Percentiles rank a stretch among this genome's conserved stretches.
phyloP scores from a whole-genome alignment of 2,888 invertebrate genomes.

The Drosophila falleni region DNA sequence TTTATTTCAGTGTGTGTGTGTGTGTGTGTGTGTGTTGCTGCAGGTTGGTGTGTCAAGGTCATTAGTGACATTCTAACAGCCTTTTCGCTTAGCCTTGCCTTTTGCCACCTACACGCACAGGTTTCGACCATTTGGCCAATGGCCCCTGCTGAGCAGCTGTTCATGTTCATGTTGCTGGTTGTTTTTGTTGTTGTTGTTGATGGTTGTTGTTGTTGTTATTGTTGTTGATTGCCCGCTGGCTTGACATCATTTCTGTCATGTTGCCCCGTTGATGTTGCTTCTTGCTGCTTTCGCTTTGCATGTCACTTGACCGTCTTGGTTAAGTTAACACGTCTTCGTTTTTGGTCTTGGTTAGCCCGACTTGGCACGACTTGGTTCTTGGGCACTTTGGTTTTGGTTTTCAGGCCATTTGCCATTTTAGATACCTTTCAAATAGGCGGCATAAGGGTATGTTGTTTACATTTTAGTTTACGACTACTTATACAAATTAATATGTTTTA shows the following conservation, averaged over 20 bases:
- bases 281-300: constrained; percentile 63
- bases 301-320: constrained; percentile 67
- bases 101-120: constrained; percentile 38
- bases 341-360: constrained; percentile 12
- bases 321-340: constrained; percentile 47
- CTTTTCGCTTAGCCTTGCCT: constrained; percentile 59
- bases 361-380: constrained; percentile 18
- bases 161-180: constrained; percentile 19
- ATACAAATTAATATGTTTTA: too few relatives aligned
- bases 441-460: not conserved
- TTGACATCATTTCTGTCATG: constrained; percentile 73
- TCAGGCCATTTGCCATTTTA: constrained; percentile 49
- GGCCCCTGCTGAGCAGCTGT: constrained; percentile 54
- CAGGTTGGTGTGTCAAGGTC: constrained; percentile 72
- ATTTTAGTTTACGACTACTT: too few relatives aligned
- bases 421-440: not conserved
- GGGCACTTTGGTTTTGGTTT: constrained; percentile 40
- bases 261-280: constrained; percentile 36
- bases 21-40: constrained; percentile 34
- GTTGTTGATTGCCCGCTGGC: constrained; percentile 59
- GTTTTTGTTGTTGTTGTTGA: constrained; percentile 28
- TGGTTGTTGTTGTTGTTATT: constrained; percentile 26
- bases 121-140: constrained; percentile 51
- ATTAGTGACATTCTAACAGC: constrained; percentile 72
- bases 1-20: constrained; percentile 14